Conservation (phyloP, 1,140 invertebrate genomes). For the Listronotus bonariensis region DNA sequence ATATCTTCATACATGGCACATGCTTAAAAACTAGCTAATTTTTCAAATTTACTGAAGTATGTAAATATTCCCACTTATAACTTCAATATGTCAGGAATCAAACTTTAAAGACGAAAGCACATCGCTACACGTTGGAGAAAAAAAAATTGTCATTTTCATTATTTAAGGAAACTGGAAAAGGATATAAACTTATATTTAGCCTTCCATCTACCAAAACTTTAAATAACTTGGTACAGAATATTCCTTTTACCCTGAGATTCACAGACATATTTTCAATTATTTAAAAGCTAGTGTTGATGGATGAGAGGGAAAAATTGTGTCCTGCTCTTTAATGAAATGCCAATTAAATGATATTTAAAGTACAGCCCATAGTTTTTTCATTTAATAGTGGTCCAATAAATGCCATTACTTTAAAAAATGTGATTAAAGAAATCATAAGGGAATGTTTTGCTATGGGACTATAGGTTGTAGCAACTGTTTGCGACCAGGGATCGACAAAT, state of each 20-base stretch:
- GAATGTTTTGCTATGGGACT: background rate
- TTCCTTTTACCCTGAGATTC: conserved; percentile 13
- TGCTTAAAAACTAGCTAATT: no score
- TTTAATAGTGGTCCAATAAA: background rate
- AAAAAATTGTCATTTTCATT: no score
- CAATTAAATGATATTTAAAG: background rate
- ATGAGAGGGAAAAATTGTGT: background rate
- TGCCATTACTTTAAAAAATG: background rate
- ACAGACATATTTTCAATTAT: conserved; percentile 12
- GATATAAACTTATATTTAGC: conserved; percentile 8
- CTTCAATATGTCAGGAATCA: no score
- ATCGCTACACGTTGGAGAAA: no score
- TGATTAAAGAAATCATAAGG: background rate
- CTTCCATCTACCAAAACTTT: conserved; percentile 2
- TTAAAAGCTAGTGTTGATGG: conserved; percentile 1
- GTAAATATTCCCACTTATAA: no score
- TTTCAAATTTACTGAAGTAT: no score
- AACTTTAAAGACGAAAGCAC: no score
- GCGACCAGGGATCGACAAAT: conserved; percentile 47
- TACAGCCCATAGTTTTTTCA: background rate
- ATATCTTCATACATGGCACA: no score
- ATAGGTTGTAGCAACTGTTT: conserved; percentile 34
- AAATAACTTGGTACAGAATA: conserved; percentile 7
- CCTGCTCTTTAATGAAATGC: conserved; percentile 27
- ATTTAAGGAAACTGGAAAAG: no score